These are phyloP conservation scores for Belonocnema kinseyi DNA, from an alignment of 1,140 invertebrate species.

Conservation along the genomic window DNA sequence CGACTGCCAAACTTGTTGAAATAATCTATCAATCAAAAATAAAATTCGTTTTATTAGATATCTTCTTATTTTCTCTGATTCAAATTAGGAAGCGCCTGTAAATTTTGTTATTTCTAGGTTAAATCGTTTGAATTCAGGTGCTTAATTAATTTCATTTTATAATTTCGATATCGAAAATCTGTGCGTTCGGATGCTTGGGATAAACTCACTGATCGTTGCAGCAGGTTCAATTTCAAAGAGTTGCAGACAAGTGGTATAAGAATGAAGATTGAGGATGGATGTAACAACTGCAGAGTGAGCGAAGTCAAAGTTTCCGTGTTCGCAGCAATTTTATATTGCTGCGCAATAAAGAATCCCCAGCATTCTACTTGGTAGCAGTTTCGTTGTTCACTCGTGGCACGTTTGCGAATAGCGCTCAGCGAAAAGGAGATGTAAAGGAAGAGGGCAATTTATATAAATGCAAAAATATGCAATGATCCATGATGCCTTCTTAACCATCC, in stretches of 20 bases:
- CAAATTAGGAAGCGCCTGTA: not conserved
- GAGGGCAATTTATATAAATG: conserved; percentile 41
- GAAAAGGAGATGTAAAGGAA: conserved; percentile 34
- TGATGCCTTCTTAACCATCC: conserved; percentile 38
- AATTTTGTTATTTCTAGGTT: not conserved
- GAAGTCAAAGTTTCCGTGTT: conserved; percentile 54
- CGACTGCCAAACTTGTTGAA: no score
- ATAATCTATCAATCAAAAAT: no score
- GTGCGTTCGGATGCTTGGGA: not conserved
- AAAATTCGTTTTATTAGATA: no score
- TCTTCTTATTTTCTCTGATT: not conserved
- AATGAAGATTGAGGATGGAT: conserved; percentile 39
- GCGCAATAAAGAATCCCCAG: conserved; percentile 60
- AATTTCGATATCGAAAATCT: conserved; percentile 13
- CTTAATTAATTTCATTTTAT: not conserved
- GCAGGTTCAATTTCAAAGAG: conserved; percentile 20
- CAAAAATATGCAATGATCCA: conserved; percentile 53
- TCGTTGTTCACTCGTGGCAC: conserved; percentile 56
- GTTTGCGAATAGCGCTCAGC: conserved; percentile 45
- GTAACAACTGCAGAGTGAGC: conserved; percentile 45
- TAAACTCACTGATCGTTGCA: conserved; percentile 6
- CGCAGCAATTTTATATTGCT: conserved; percentile 61
- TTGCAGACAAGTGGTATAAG: not conserved
- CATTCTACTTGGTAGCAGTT: conserved; percentile 56
- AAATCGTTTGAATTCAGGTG: not conserved